These are phyloP conservation scores for Bradypodion pumilum DNA, from an alignment of 2,797 vertebrate species.

Conservation along the genomic window DNA sequence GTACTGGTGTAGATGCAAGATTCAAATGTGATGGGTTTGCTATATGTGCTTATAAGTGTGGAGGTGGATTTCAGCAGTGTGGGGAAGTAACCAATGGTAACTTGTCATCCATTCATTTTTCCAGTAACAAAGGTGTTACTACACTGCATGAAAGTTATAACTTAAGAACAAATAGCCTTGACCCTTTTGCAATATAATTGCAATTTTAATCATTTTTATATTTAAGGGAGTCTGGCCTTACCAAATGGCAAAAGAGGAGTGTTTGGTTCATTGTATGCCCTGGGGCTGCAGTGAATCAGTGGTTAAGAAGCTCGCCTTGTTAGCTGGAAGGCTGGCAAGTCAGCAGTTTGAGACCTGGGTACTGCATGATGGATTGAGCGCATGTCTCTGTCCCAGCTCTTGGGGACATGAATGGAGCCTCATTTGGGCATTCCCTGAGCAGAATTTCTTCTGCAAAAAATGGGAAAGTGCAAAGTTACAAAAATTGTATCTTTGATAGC, in stretches of 20 bases:
- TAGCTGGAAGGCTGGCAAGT: no score
- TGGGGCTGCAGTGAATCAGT: no score
- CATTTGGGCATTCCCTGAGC: no score
- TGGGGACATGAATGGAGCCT: no score
- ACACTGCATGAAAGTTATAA: not conserved
- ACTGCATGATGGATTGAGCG: no score
- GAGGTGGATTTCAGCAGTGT: not conserved
- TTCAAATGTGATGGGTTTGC: not conserved
- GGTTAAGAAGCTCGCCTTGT: no score
- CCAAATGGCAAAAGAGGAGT: not conserved
- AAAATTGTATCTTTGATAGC: not conserved
- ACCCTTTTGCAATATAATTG: not conserved
- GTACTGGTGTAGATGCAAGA: not conserved
- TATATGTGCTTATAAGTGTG: not conserved
- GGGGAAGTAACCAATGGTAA: not conserved
- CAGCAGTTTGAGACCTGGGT: no score
- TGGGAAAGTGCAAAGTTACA: not conserved
- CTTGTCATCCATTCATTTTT: not conserved
- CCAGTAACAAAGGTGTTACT: not conserved
- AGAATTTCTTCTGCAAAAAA: no score
- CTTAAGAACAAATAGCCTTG: not conserved
- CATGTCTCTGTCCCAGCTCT: no score
- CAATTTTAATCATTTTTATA: not conserved
- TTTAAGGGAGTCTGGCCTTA: not conserved
- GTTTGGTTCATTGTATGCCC: not conserved